Conservation (phyloP, 2,113 vertebrate genomes). For the Pelusios castaneus region DNA sequence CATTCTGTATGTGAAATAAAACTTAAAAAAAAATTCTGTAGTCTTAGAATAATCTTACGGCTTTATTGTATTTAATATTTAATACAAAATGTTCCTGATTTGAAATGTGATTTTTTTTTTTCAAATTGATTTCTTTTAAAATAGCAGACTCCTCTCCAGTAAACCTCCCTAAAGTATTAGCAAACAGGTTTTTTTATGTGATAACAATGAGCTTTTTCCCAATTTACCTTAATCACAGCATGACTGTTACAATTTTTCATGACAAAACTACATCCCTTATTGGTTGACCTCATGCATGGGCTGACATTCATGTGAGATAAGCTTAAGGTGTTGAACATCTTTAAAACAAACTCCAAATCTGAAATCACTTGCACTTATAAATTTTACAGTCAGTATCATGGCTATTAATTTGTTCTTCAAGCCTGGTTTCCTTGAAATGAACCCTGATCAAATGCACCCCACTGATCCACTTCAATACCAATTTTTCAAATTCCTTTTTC, state of each 20-base stretch:
- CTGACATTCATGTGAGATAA: neutral
- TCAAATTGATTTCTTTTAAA: neutral
- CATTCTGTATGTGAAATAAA: neutral
- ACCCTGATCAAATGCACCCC: neutral
- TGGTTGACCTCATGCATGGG: neutral
- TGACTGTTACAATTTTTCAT: too few species aligned
- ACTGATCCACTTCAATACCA: accelerated
- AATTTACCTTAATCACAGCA: neutral
- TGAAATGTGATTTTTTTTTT: neutral
- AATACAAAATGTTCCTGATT: neutral
- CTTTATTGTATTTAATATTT: neutral
- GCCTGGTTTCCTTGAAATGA: neutral
- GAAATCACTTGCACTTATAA: neutral
- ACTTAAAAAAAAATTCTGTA: neutral
- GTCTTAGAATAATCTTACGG: neutral
- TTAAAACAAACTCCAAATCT: neutral
- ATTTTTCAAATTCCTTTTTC: neutral
- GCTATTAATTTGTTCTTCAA: neutral
- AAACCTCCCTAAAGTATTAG: accelerated
- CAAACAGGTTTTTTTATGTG: neutral
- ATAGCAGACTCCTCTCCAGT: neutral
- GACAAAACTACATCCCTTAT: too few species aligned
- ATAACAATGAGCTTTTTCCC: neutral
- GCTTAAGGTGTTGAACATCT: neutral
- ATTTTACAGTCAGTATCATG: neutral